Conservation (phyloP, 2,888 invertebrate species). For the Thereva nobilitata region DNA sequence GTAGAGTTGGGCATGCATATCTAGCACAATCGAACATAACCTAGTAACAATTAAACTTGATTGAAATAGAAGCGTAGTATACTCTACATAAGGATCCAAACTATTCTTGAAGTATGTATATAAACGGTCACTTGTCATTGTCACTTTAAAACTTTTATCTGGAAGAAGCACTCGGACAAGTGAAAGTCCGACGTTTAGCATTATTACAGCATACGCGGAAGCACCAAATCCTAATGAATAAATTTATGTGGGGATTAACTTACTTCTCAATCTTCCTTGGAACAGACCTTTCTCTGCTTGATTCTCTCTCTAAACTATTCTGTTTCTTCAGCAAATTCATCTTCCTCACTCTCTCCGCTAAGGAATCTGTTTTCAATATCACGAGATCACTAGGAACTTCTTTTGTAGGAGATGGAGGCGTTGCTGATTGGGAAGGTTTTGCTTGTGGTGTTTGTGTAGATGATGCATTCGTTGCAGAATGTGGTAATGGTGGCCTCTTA, state of each 20-base stretch:
- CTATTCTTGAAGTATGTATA: too few relatives aligned
- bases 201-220: too few relatives aligned
- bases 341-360: conserved; percentile 72
- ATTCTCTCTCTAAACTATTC: conserved; percentile 50
- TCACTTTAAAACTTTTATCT: background rate
- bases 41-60: too few relatives aligned
- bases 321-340: conserved; percentile 62
- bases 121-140: too few relatives aligned
- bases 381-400: conserved; percentile 61
- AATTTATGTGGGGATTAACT: background rate
- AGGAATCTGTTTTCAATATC: conserved; percentile 70
- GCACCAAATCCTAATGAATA: too few relatives aligned
- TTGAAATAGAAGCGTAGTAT: too few relatives aligned
- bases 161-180: background rate
- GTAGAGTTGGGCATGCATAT: too few relatives aligned
- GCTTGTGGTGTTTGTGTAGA: conserved; percentile 39
- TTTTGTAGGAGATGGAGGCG: conserved; percentile 48
- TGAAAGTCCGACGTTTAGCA: too few relatives aligned
- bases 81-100: too few relatives aligned
- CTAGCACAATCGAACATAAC: too few relatives aligned
- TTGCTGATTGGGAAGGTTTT: conserved; percentile 22
- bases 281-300: conserved; percentile 52
- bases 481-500: conserved; percentile 62
- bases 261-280: conserved; percentile 54
- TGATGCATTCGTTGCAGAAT: conserved; percentile 56